Conservation (phyloP, 2,797 vertebrate genomes). For the Paguma larvata region DNA sequence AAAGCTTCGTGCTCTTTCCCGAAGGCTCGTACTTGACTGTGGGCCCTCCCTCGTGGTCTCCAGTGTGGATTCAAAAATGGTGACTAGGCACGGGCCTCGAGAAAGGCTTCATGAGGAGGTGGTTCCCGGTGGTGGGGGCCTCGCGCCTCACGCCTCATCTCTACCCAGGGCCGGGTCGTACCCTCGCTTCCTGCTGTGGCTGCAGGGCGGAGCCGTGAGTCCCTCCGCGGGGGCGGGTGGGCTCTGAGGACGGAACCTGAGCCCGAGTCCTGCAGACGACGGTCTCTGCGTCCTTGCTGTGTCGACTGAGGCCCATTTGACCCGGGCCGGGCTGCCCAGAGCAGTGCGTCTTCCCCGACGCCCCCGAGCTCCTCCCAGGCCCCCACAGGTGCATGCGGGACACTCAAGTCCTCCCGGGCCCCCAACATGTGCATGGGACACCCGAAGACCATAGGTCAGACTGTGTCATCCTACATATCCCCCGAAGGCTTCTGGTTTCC, state of each 20-base stretch:
- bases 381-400: neutral
- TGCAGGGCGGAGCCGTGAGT: accelerated
- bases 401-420: neutral
- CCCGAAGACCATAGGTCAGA: neutral
- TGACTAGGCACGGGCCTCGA: accelerated
- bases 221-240: accelerated
- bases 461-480: neutral
- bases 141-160: neutral
- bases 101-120: neutral
- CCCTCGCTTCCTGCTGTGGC: neutral
- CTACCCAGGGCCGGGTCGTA: accelerated
- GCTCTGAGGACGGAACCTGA: neutral
- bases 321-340: accelerated
- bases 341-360: accelerated
- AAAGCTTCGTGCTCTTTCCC: neutral
- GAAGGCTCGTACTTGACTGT: neutral
- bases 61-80: accelerated
- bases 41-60: no score
- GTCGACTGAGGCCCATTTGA: neutral
- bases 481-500: no score
- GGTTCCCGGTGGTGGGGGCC: conserved; percentile 13
- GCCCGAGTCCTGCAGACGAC: accelerated
- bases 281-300: accelerated
- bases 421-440: no score
- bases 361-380: accelerated